Conservation (phyloP, 2,888 invertebrate genomes). For the Pollenia angustigena region DNA sequence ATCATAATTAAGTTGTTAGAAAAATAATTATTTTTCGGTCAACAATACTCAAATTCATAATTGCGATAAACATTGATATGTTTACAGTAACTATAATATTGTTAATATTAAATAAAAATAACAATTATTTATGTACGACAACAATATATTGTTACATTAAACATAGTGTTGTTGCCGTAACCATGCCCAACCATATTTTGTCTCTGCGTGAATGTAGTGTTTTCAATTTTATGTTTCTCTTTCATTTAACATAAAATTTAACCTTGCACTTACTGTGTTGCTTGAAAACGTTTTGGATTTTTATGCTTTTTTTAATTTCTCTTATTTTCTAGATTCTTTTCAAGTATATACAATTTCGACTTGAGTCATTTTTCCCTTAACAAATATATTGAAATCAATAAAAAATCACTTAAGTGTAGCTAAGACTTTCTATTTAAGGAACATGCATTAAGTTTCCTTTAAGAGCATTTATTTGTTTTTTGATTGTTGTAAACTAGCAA, state of each 20-base stretch:
- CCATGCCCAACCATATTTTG: no score
- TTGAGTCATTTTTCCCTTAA: background rate
- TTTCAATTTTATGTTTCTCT: background rate
- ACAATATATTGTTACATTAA: no score
- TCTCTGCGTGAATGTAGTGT: no score
- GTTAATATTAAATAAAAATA: no score
- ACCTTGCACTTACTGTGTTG: constrained; percentile 68
- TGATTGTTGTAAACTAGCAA: constrained; percentile 20
- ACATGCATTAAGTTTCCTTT: constrained; percentile 37
- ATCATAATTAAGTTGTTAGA: no score
- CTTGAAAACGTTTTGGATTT: background rate
- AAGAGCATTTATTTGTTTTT: constrained; percentile 15
- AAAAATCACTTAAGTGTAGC: constrained; percentile 64
- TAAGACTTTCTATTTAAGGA: constrained; percentile 48
- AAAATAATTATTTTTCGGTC: no score
- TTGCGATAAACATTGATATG: no score
- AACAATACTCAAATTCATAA: no score
- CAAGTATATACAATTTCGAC: no score
- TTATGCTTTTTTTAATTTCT: background rate
- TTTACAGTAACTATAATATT: no score
- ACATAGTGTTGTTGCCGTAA: no score
- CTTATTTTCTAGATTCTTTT: constrained; percentile 22
- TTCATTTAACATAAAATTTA: constrained; percentile 27
- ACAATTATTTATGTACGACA: no score
- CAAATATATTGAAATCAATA: constrained; percentile 3